phyloP scores from a whole-genome alignment of 1,140 invertebrate genomes.

The Agraylea sexmaculata region DNA sequence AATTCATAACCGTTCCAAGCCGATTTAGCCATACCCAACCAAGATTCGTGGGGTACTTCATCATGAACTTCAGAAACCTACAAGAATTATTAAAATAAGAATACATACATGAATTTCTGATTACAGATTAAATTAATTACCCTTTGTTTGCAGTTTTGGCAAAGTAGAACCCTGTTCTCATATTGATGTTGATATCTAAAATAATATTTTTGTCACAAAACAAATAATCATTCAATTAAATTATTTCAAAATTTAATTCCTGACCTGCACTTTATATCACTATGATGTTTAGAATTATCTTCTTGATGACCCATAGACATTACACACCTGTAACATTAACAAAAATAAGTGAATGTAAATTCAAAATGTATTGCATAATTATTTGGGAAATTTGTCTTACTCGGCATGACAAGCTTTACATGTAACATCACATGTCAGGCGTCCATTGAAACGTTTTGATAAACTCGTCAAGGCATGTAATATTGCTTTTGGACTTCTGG shows the following conservation, averaged over 20 bases:
- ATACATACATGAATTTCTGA: conserved; percentile 8
- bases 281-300: conserved; percentile 53
- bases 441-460: conserved; percentile 9
- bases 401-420: conserved; percentile 14
- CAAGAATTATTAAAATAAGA: too few relatives aligned
- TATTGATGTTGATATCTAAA: conserved; percentile 62
- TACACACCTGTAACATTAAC: conserved; percentile 42
- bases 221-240: conserved; percentile 1
- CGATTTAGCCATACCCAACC: conserved; percentile 62
- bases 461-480: conserved; percentile 12
- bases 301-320: conserved; percentile 66
- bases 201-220: neutral
- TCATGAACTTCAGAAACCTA: conserved; percentile 11
- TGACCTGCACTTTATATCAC: conserved; percentile 24
- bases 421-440: conserved; percentile 16
- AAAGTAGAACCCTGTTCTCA: conserved; percentile 65
- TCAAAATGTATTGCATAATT: neutral
- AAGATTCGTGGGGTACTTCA: conserved; percentile 31
- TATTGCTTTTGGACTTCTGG: conserved; percentile 11
- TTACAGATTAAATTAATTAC: conserved; percentile 21
- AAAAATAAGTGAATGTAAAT: neutral
- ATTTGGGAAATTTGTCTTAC: conserved; percentile 8
- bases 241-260: neutral
- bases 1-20: conserved; percentile 74
- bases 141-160: conserved; percentile 44